Evolutionary conservation across 2,113 vertebrate species (phyloP), one percentile per base, ranked within the genome.

Genomic region (Cyprinus carpio): DNA sequence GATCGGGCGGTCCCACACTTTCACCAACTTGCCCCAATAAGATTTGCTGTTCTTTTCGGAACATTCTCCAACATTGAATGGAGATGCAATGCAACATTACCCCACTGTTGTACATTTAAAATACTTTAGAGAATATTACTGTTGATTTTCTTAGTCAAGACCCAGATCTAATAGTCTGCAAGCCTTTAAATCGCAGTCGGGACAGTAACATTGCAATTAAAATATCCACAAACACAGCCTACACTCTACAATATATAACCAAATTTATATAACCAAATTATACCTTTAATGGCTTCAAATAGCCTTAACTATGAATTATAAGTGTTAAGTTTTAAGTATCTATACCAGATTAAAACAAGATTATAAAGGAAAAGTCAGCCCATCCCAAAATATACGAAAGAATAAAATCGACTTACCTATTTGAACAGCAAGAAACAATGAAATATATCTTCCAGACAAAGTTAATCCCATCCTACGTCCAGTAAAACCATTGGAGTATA

Each of bases 381-480:
- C 27, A 67, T 27, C 49, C 9, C 29, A 58, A 72, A 37, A 27
- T 1, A 58, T 2, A 31, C 43, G 18, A 15, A 20, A 40, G 12
- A 56, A 83, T n/a, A 83, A 40, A 56, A 40, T 40, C 49, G 9
- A 95, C 96, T 98, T 94, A 99, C 98, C 97, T 94, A 98, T 93
- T 91, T 98, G 97, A 60, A 99, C 96, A 92, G 96, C 97, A 31
- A 98, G 95, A 92, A 96, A 92, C 93, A 99, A 95, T 90, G 96
- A 95, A 94, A 97, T 95, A 82, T 95, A 97, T 95, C 92, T 97
- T 95, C 96, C 96, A 95, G 94, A 96, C 94, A 96, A 95, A 96
- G 95, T 95, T 94, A 96, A 96, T 98, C 97, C 97, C 98, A 99
- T 99, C 96, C 96, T 98, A 96, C 92, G 95, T 94, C 95, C 94